Evolutionary conservation across 2,113 vertebrate genomes (phyloP).

Genomic region (Aythya baeri): DNA sequence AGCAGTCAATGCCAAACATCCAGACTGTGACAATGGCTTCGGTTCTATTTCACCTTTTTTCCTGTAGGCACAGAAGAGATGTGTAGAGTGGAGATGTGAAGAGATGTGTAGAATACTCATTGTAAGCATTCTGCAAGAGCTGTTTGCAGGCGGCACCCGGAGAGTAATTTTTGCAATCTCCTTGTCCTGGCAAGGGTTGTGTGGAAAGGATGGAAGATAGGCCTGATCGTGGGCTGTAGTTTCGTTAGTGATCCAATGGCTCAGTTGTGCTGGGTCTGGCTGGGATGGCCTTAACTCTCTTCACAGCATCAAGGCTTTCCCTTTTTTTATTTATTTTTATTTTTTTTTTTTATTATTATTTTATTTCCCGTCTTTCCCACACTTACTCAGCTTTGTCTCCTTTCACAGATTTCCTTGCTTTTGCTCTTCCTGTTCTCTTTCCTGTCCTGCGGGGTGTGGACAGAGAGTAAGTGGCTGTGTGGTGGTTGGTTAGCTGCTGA

Average conservation of each 20-base stretch:
- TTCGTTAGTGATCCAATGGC: neutral
- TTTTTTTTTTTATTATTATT: neutral
- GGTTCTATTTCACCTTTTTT: neutral
- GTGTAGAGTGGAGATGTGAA: neutral
- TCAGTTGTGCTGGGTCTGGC: neutral
- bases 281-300: neutral
- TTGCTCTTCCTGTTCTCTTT: neutral
- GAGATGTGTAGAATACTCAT: neutral
- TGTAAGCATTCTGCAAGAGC: neutral
- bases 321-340: neutral
- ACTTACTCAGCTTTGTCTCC: neutral
- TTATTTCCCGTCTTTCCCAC: neutral
- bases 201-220: neutral
- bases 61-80: neutral
- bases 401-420: neutral
- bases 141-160: neutral
- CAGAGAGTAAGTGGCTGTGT: neutral
- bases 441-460: neutral
- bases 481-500: neutral
- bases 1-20: neutral
- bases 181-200: neutral
- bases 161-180: neutral
- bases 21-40: neutral
- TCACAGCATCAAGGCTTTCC: neutral
- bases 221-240: neutral